Base-by-base conservation (phyloP, 2,113 vertebrate species). In the Gymnobelideus leadbeateri region DNA sequence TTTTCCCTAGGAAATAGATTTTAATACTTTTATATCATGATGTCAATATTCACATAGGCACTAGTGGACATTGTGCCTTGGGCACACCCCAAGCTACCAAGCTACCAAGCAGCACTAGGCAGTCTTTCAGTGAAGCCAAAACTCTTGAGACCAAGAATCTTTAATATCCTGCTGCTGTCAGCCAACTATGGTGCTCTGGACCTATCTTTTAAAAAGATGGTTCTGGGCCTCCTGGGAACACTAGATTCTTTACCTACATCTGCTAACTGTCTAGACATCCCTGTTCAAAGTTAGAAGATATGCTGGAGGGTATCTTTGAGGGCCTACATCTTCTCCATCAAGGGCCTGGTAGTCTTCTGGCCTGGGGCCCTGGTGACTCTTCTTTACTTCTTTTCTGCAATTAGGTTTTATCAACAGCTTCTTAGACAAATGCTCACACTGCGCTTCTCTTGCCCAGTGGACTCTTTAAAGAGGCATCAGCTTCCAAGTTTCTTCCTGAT, bases 1-100 rank as follows among this genome's bases (percentile, higher is more conserved):
- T 94, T 46, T 21, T 5, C 12, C 16, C 14, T 90, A 95, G 77
- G 90, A 96, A 97, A 94, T 23, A 84, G 53, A 51, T 93, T 98
- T 98, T 98, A 97, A 97, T 98, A 51, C 92, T 95, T 92, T 97
- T 89, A 84, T 95, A 96, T 94, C 91, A 91, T n/a, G 50, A 54
- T 14, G 55, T 54, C 46, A 91, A 31, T 89, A 91, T 57, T 94
- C n/a, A 49, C 57, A 90, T 16, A 19, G 61, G 77, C 91, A 94
- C 89, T 52, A 90, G 90, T 43, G 24, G 8, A 26, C 24, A 53
- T 92, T 51, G 57, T 61, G 92, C 55, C 92, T 84, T 46, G 68
- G 54, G n/a, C 43, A 52, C 2, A 51, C 14, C 31, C 23, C 55
- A 77, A 68, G 95, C 51, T 93, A 93, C 68, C 23, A 3, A 57